These are phyloP conservation scores for Siniperca knerii DNA, from an alignment of 2,113 vertebrate genomes.

Conservation along the genomic window DNA sequence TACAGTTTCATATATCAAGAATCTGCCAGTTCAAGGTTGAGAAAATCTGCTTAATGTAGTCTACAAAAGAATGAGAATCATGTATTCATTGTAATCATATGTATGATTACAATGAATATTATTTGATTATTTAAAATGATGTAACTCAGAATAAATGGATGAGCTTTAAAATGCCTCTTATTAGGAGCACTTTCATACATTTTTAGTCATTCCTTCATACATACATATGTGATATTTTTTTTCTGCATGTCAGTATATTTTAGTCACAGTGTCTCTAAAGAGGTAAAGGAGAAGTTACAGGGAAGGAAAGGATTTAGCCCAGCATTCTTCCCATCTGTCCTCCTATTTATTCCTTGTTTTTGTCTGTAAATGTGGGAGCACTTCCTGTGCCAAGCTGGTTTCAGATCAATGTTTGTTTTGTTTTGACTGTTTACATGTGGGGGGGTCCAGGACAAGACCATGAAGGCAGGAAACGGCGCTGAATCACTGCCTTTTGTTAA, in stretches of 20 bases:
- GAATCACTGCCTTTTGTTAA: constrained; percentile 64
- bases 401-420: constrained; percentile 42
- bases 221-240: constrained; percentile 13
- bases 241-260: not conserved
- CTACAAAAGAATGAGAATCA: not conserved
- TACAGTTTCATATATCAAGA: not conserved
- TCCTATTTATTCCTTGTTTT: constrained; percentile 43
- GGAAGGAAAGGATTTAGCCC: not conserved
- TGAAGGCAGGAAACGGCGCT: constrained; percentile 29
- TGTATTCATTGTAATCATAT: too few species aligned
- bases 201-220: constrained; percentile 9
- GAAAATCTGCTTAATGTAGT: not conserved
- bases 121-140: constrained; percentile 7
- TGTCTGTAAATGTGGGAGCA: constrained; percentile 17
- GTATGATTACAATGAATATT: not conserved
- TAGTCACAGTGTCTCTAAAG: not conserved
- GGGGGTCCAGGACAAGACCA: constrained; percentile 25
- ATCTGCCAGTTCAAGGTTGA: not conserved
- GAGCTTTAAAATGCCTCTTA: not conserved
- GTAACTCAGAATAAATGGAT: not conserved
- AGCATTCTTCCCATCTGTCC: not conserved
- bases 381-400: constrained; percentile 12
- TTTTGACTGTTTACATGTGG: constrained; percentile 57
- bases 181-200: not conserved
- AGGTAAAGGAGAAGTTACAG: not conserved